Evolutionary conservation across 92 coral and sea anemone genomes (phyloP).

Genomic region (Porites cylindrica): DNA sequence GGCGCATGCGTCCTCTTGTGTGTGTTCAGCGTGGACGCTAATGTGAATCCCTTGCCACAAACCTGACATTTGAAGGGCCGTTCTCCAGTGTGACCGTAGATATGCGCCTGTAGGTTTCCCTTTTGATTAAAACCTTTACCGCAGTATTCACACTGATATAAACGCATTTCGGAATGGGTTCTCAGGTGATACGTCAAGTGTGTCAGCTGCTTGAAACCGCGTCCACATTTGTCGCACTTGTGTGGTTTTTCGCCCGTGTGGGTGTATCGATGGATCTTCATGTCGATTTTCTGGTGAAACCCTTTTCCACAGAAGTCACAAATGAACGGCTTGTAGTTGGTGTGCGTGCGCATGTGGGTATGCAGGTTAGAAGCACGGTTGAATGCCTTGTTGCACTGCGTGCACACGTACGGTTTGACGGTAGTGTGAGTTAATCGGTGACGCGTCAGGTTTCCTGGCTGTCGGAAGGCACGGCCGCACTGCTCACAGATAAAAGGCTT

Average conservation of each 20-base stretch:
- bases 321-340: conserved; percentile 92
- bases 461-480: conserved; percentile 90
- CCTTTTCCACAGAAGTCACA: conserved; percentile 99
- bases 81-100: conserved; percentile 99
- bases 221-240: conserved; percentile 95
- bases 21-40: conserved; percentile 96
- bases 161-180: conserved; percentile 91
- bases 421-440: conserved; percentile 92
- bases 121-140: conserved; percentile 95
- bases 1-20: conserved; percentile 96
- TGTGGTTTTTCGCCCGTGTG: conserved; percentile 99
- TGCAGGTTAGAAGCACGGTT: conserved; percentile 99
- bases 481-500: conserved; percentile 85
- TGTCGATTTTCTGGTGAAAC: conserved; percentile 99
- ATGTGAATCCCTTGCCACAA: conserved; percentile 93
- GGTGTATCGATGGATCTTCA: conserved; percentile 97
- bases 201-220: conserved; percentile 98
- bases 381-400: conserved; percentile 98
- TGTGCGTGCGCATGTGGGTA: conserved; percentile 98
- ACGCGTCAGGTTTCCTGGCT: conserved; percentile 88
- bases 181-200: conserved; percentile 96
- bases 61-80: conserved; percentile 94
- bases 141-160: conserved; percentile 79
- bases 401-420: conserved; percentile 92
- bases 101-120: conserved; percentile 97